Conservation (phyloP, 2,113 vertebrate genomes). For the Labeo catla region DNA sequence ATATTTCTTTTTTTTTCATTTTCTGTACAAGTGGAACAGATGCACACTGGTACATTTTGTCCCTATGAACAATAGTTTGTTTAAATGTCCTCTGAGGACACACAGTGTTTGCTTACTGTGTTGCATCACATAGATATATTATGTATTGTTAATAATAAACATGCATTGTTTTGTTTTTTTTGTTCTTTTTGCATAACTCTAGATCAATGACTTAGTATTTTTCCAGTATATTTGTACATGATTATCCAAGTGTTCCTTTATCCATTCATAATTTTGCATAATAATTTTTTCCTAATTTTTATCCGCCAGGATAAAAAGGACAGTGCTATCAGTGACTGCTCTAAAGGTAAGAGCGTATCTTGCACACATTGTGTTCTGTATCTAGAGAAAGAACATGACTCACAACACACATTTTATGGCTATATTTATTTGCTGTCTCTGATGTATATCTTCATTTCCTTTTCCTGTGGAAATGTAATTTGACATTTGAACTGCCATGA, state of each 20-base stretch:
- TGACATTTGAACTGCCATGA: not conserved
- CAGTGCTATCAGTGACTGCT: slow-evolving; percentile 83
- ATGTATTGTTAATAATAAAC: too few relatives aligned
- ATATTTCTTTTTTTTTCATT: not conserved
- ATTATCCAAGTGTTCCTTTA: slow-evolving; percentile 9
- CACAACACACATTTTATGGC: not conserved
- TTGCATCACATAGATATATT: not conserved
- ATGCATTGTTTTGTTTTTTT: too few relatives aligned
- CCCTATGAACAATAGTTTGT: not conserved
- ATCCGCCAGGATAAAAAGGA: slow-evolving; percentile 83
- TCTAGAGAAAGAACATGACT: not conserved
- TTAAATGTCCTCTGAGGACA: not conserved
- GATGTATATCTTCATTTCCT: not conserved
- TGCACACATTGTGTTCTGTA: not conserved
- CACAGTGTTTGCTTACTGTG: not conserved
- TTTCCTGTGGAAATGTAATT: not conserved
- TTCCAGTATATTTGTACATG: too few relatives aligned
- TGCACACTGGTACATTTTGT: too few relatives aligned
- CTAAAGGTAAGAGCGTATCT: slow-evolving; percentile 78
- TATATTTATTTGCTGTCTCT: not conserved
- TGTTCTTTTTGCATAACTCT: too few relatives aligned
- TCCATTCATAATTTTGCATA: not conserved
- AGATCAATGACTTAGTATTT: too few relatives aligned
- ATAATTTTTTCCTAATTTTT: not conserved
- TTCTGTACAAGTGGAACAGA: too few relatives aligned